These are phyloP conservation scores for Falco berigora DNA, from an alignment of 2,797 vertebrate species.

Conservation along the genomic window DNA sequence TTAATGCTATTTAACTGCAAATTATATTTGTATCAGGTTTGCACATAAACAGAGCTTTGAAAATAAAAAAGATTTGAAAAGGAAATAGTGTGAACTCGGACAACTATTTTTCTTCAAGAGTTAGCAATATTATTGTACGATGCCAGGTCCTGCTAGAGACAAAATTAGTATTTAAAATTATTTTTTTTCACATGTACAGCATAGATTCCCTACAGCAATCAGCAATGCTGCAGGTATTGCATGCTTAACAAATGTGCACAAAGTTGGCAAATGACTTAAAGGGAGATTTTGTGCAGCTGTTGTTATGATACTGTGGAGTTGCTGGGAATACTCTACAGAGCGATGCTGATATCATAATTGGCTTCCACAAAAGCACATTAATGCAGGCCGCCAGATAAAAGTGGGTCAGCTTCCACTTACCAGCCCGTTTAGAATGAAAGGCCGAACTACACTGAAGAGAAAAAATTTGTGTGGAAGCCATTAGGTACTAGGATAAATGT, in stretches of 20 bases:
- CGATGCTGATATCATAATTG: conserved; percentile 23
- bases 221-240: neutral
- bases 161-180: neutral
- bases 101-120: neutral
- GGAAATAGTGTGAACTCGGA: neutral
- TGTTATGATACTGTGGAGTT: neutral
- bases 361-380: conserved; percentile 37
- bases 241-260: neutral
- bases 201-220: neutral
- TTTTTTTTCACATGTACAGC: neutral
- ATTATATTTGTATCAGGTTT: neutral
- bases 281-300: conserved; percentile 12
- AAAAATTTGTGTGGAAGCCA: neutral
- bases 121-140: neutral
- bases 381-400: conserved; percentile 19
- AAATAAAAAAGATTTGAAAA: neutral
- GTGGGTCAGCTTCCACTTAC: conserved; percentile 47
- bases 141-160: neutral
- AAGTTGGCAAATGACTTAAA: neutral
- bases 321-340: neutral
- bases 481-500: conserved; percentile 12
- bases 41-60: neutral
- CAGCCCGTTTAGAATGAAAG: conserved; percentile 5
- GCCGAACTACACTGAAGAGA: neutral
- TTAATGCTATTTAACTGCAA: neutral